Conservation (phyloP, 2,113 vertebrate genomes). For the Dasypus novemcinctus region DNA sequence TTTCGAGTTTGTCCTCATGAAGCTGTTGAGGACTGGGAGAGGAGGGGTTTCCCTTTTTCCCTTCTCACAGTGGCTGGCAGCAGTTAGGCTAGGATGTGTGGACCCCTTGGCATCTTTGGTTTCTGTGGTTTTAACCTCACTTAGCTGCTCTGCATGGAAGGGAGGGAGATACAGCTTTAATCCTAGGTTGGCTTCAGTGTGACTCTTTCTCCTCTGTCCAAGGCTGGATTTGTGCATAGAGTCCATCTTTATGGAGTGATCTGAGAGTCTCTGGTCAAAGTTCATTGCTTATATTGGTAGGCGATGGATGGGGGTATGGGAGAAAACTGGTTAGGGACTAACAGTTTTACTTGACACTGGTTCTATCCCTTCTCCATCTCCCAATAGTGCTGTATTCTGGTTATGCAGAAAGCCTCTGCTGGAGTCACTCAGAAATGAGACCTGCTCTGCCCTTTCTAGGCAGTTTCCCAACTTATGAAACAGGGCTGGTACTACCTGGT, state of each 20-base stretch:
- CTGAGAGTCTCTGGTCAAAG: not conserved
- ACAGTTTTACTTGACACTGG: not conserved
- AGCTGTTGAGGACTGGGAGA: constrained; percentile 49
- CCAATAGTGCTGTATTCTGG: not conserved
- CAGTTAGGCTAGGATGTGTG: constrained; percentile 62
- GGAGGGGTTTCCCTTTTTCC: not conserved
- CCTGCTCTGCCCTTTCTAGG: not conserved
- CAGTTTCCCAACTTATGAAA: not conserved
- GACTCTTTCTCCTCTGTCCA: not conserved
- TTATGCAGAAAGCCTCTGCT: not conserved
- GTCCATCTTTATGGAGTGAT: not conserved
- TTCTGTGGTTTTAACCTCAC: constrained; percentile 58
- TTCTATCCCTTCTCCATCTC: not conserved
- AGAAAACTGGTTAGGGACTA: not conserved
- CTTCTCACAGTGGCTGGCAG: constrained; percentile 59
- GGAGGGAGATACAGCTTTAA: not conserved
- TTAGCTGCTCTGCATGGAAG: constrained; percentile 62
- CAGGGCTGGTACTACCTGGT: too few relatives aligned
- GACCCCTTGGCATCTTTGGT: constrained; percentile 67
- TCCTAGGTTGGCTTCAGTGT: not conserved
- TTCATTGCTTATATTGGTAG: not conserved
- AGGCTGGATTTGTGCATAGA: not conserved
- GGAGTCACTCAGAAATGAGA: not conserved
- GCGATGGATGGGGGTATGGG: not conserved
- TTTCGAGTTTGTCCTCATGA: constrained; percentile 76